A percentile compares a stretch with the other conserved stretches of the same genome.
Evolutionary conservation across 2,888 invertebrate genomes (phyloP).

Genomic region (Parasteatoda lunata): DNA sequence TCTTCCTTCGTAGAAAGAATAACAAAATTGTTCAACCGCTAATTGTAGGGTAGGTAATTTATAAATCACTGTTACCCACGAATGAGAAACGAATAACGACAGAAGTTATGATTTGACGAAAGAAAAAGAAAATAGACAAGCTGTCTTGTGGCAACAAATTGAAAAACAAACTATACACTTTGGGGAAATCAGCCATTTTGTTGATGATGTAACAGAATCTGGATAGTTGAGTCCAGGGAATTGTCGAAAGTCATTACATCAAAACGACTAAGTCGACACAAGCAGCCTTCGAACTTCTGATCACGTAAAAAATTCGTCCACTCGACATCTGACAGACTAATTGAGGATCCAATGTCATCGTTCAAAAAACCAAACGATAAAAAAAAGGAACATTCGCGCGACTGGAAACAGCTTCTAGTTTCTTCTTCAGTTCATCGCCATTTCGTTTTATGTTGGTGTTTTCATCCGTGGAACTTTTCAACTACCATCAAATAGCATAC

Average conservation of each 20-base stretch:
- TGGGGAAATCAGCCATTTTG: constrained; percentile 21
- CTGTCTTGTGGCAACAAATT: constrained; percentile 23
- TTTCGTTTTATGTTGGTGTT: constrained; percentile 12
- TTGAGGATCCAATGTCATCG: constrained; percentile 36
- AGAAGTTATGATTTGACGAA: too few relatives aligned
- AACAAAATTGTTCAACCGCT: too few relatives aligned
- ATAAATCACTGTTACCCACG: too few relatives aligned
- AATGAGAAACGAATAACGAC: too few relatives aligned
- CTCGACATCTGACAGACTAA: constrained; percentile 48
- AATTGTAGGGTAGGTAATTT: too few relatives aligned
- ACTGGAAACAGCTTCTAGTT: background rate
- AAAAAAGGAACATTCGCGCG: background rate
- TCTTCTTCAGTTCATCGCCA: background rate
- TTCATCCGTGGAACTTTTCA: constrained; percentile 32
- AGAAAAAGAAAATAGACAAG: background rate
- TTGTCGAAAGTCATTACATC: constrained; percentile 32
- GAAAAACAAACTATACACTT: constrained; percentile 30
- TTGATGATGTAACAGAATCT: constrained; percentile 52
- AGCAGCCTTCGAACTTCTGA: constrained; percentile 30
- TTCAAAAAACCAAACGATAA: constrained; percentile 2
- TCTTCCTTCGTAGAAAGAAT: too few relatives aligned
- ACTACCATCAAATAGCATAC: constrained; percentile 34
- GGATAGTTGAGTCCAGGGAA: constrained; percentile 11
- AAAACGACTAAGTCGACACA: constrained; percentile 5
- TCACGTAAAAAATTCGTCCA: constrained; percentile 44